These are phyloP conservation scores for Sebastes steindachneri DNA, from an alignment of 2,797 vertebrate species.

Conservation along the genomic window DNA sequence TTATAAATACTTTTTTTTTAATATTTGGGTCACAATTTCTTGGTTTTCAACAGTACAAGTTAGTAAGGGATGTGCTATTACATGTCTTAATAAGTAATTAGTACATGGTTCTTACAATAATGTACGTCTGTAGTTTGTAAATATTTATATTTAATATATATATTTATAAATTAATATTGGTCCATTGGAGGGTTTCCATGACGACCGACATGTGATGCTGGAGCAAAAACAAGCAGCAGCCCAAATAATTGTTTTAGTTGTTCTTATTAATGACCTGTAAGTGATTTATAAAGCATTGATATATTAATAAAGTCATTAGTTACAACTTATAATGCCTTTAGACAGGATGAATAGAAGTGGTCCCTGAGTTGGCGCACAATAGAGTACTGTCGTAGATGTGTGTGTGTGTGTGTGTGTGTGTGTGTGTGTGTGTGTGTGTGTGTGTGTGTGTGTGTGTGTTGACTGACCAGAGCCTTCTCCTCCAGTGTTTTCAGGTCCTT, in stretches of 20 bases:
- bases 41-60: not conserved
- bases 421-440: not conserved
- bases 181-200: not conserved
- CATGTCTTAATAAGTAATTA: not conserved
- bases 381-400: too few relatives aligned
- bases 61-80: not conserved
- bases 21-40: not conserved
- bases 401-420: not conserved
- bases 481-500: conserved; percentile 88
- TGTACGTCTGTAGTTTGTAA: not conserved
- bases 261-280: not conserved
- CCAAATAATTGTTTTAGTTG: not conserved
- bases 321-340: too few relatives aligned
- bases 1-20: not conserved
- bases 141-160: not conserved
- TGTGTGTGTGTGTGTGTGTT: not conserved
- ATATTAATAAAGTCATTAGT: too few relatives aligned
- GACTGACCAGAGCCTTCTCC: conserved; percentile 88
- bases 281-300: not conserved
- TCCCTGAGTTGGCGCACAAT: too few relatives aligned
- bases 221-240: not conserved
- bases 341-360: too few relatives aligned
- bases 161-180: not conserved
- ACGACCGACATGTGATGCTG: not conserved
- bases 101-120: not conserved